These are phyloP conservation scores for Pharmacophagus antenor DNA, from an alignment of 2,888 invertebrate genomes.

Conservation along the genomic window DNA sequence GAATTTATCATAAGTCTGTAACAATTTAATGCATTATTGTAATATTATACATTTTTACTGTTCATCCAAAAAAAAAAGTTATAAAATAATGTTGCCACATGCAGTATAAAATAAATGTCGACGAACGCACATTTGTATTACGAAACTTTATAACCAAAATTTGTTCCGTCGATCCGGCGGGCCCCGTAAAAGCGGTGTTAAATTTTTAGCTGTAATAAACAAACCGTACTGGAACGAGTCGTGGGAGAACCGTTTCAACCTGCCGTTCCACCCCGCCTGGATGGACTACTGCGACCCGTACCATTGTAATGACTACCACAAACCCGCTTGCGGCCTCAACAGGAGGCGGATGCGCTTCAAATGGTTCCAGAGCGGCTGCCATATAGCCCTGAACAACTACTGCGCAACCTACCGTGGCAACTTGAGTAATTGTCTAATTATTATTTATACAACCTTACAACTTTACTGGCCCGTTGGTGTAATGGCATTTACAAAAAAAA, in stretches of 20 bases:
- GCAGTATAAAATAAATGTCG: too few relatives aligned
- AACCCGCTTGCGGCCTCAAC: slow-evolving; percentile 52
- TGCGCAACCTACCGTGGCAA: slow-evolving; percentile 51
- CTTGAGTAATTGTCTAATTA: slow-evolving; percentile 45
- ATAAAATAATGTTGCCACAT: too few relatives aligned
- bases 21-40: too few relatives aligned
- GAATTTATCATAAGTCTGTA: too few relatives aligned
- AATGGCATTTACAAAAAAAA: too few relatives aligned
- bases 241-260: slow-evolving; percentile 34
- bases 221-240: slow-evolving; percentile 46
- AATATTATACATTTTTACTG: too few relatives aligned
- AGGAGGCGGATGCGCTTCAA: slow-evolving; percentile 47
- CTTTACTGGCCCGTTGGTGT: too few relatives aligned
- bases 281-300: slow-evolving; percentile 67
- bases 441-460: too few relatives aligned
- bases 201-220: neutral
- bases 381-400: slow-evolving; percentile 55
- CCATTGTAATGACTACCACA: slow-evolving; percentile 60
- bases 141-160: too few relatives aligned
- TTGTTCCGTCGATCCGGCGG: too few relatives aligned
- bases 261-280: slow-evolving; percentile 45
- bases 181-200: neutral
- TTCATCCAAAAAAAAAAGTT: too few relatives aligned
- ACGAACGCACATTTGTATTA: too few relatives aligned
- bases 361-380: slow-evolving; percentile 65